Conservation (phyloP, 2,113 vertebrate genomes). For the Lates calcarifer region DNA sequence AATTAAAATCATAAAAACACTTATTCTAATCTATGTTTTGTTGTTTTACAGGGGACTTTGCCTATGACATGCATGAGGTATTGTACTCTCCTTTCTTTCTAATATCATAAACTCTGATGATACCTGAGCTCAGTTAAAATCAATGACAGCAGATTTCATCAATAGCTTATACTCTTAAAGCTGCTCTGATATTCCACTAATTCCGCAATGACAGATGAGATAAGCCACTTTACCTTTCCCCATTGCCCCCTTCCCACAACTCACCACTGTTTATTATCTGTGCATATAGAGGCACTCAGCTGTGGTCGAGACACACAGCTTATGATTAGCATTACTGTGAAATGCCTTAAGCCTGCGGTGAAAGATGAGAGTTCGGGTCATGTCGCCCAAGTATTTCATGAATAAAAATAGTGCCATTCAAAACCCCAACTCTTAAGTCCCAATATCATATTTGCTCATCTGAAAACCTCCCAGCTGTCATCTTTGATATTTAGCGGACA, state of each 20-base stretch:
- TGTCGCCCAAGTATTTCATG: conserved; percentile 60
- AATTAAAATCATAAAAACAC: neutral
- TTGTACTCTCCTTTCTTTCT: conserved; percentile 34
- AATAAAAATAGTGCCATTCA: conserved; percentile 53
- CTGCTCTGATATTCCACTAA: conserved; percentile 44
- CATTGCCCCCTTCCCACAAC: neutral
- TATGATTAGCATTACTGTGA: conserved; percentile 56
- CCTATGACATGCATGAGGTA: conserved; percentile 91
- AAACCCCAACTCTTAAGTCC: conserved; percentile 44
- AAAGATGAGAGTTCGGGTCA: conserved; percentile 63
- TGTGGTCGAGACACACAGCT: conserved; percentile 55
- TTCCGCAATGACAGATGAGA: conserved; percentile 63
- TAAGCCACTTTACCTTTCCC: conserved; percentile 41
- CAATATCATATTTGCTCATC: conserved; percentile 45
- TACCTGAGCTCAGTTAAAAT: conserved; percentile 13
- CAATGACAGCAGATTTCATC: conserved; percentile 40
- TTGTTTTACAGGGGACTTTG: conserved; percentile 89
- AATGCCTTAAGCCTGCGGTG: conserved; percentile 57
- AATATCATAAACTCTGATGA: conserved; percentile 25
- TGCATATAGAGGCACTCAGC: conserved; percentile 25
- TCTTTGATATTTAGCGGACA: conserved; percentile 45
- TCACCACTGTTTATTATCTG: conserved; percentile 53
- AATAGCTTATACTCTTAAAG: conserved; percentile 38
- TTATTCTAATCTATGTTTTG: conserved; percentile 10
- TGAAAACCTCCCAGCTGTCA: conserved; percentile 56